Conservation (phyloP, 2,888 invertebrate species). For the Gari tellinella region DNA sequence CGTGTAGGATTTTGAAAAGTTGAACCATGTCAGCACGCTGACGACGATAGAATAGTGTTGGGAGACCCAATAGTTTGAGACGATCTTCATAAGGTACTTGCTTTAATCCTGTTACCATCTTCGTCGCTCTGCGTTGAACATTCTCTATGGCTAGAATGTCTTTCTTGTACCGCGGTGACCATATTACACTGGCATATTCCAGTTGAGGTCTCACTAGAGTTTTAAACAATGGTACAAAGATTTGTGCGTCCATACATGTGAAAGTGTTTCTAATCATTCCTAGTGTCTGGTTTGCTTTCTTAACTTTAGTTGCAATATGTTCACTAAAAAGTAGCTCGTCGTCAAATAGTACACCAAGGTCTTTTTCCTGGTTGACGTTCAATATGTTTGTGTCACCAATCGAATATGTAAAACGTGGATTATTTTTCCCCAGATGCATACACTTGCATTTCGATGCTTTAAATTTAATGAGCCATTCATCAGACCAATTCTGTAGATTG, state of each 20-base stretch:
- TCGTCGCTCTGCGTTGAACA: constrained; percentile 20
- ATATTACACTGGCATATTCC: constrained; percentile 15
- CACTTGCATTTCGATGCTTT: constrained; percentile 6
- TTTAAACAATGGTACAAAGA: constrained; percentile 18
- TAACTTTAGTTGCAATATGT: constrained; percentile 1
- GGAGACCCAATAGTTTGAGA: constrained; percentile 8
- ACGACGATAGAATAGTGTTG: constrained; percentile 6
- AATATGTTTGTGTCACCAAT: background rate
- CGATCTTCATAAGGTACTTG: background rate
- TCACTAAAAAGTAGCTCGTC: background rate
- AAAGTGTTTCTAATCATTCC: constrained; percentile 3
- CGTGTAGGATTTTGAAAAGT: constrained; percentile 16
- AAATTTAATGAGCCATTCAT: background rate
- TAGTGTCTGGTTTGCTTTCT: background rate
- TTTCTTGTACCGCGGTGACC: background rate
- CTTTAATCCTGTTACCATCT: background rate
- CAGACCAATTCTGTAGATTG: background rate
- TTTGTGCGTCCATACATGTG: constrained; percentile 10
- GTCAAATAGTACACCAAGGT: background rate
- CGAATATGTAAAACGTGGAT: background rate
- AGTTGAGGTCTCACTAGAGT: constrained; percentile 13
- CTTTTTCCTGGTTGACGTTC: background rate
- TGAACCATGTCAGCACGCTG: constrained; percentile 19
- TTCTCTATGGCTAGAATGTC: constrained; percentile 11
- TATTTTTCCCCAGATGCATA: constrained; percentile 4